Evolutionary conservation across 92 coral and sea anemone species (phyloP).

Genomic region (Palythoa heliodiscus): DNA sequence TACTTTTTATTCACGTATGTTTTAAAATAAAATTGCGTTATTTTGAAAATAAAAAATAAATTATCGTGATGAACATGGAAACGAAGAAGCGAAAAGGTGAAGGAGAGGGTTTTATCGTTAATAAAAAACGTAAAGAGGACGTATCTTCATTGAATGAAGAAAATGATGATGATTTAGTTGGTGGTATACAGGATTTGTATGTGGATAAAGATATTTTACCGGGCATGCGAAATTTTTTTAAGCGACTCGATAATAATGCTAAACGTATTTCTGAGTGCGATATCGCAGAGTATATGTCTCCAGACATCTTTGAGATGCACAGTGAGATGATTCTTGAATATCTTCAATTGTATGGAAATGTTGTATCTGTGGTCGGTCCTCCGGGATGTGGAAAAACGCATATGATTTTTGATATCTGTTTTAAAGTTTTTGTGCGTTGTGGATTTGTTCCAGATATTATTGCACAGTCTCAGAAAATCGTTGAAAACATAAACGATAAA

Average conservation of each 20-base stretch:
- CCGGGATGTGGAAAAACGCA: slow-evolving; percentile 17
- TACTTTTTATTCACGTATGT: not conserved
- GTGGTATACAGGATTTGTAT: not conserved
- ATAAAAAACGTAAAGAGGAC: too few relatives aligned
- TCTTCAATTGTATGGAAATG: not conserved
- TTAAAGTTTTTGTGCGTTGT: not conserved
- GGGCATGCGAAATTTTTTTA: not conserved
- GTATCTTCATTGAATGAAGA: not conserved
- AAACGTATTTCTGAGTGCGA: not conserved
- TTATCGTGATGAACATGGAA: not conserved
- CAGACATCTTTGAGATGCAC: not conserved
- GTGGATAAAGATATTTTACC: not conserved
- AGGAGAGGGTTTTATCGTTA: not conserved
- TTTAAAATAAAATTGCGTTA: too few relatives aligned
- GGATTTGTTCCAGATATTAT: not conserved
- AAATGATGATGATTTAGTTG: not conserved
- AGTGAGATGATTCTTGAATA: not conserved
- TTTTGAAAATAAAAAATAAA: too few relatives aligned
- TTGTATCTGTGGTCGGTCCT: slow-evolving; percentile 2
- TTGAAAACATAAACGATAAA: not conserved
- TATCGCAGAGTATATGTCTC: not conserved
- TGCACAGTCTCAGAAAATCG: not conserved
- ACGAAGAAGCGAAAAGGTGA: not conserved
- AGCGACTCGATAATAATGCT: not conserved
- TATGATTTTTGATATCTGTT: not conserved